These are phyloP conservation scores for Calyptommatus sinebrachiatus DNA, from an alignment of 2,113 vertebrate species.

Conservation along the genomic window DNA sequence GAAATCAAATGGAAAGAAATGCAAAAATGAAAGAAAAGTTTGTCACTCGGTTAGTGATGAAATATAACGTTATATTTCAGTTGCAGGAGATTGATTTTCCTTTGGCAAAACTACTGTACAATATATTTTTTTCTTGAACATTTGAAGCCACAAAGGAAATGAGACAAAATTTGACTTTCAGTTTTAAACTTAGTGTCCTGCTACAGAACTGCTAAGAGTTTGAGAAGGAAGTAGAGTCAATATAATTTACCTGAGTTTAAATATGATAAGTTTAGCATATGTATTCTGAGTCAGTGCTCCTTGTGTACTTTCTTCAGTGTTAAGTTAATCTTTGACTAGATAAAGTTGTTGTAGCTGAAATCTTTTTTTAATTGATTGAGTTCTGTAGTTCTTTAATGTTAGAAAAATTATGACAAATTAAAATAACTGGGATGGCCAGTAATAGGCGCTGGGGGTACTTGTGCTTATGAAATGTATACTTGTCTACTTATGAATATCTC, in stretches of 20 bases:
- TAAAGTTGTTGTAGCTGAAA: not conserved
- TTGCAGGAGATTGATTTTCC: not conserved
- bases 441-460: not conserved
- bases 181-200: not conserved
- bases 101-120: not conserved
- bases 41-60: not conserved
- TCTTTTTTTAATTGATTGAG: not conserved
- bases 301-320: not conserved
- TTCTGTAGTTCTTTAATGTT: slow-evolving; percentile 10
- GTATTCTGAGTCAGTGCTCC: slow-evolving; percentile 21
- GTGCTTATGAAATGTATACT: not conserved
- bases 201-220: not conserved
- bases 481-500: not conserved
- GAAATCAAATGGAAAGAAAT: too few species aligned
- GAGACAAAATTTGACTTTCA: slow-evolving; percentile 6
- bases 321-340: slow-evolving; percentile 36
- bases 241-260: not conserved
- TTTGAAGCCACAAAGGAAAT: slow-evolving; percentile 56
- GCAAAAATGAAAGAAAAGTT: not conserved
- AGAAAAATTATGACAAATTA: not conserved
- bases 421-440: not conserved
- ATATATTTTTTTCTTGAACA: slow-evolving; percentile 9
- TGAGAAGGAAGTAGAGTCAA: slow-evolving; percentile 25
- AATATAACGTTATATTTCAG: not conserved
- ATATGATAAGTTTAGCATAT: slow-evolving; percentile 19